These are phyloP conservation scores for Strix aluco DNA, from an alignment of 2,113 vertebrate species.

Conservation along the genomic window DNA sequence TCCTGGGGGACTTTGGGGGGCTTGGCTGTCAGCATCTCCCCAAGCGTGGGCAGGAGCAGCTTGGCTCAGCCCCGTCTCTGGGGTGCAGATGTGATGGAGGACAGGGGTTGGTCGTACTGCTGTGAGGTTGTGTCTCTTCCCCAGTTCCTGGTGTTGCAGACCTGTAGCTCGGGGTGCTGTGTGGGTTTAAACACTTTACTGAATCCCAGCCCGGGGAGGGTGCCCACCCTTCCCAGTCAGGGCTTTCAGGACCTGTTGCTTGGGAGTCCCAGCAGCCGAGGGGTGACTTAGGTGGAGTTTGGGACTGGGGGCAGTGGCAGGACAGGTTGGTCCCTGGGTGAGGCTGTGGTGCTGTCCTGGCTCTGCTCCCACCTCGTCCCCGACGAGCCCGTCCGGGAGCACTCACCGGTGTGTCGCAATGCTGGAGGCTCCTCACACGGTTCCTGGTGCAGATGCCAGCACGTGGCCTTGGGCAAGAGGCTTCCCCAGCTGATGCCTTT, in stretches of 20 bases:
- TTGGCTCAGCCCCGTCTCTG: rapidly evolving
- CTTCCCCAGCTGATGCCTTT: neutral
- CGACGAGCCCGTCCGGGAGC: rapidly evolving
- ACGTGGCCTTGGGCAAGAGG: rapidly evolving
- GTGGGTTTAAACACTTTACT: neutral
- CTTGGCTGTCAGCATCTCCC: neutral
- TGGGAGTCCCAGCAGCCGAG: rapidly evolving
- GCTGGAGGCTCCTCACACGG: rapidly evolving
- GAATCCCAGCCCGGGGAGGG: neutral
- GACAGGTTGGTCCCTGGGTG: neutral
- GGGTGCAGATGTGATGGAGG: neutral
- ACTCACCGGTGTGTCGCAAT: rapidly evolving
- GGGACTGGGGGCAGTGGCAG: neutral
- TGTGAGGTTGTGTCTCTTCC: neutral
- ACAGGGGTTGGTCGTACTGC: too few species aligned
- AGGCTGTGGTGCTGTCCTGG: rapidly evolving
- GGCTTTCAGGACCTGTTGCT: neutral
- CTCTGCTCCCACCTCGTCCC: neutral
- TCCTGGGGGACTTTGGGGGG: neutral
- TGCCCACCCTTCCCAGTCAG: rapidly evolving
- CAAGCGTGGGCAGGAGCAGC: neutral
- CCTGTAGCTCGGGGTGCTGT: rapidly evolving
- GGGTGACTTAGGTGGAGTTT: neutral
- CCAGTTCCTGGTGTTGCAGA: neutral
- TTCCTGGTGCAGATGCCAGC: neutral